Base-by-base conservation (phyloP, 92 coral and sea anemone species). In the Muricea muricata region DNA sequence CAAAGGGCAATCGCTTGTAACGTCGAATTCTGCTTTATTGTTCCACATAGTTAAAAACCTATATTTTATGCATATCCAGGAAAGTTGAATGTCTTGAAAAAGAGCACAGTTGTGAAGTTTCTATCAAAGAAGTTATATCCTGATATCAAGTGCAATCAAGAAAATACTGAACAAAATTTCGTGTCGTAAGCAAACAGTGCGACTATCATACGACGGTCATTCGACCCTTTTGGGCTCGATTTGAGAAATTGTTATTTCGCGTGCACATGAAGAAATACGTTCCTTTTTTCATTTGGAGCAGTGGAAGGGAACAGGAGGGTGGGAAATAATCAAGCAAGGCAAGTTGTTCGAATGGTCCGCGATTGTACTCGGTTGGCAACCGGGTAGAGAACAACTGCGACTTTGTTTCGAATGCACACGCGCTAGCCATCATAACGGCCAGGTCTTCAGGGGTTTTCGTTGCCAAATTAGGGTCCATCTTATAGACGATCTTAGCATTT, bases 171-270 rank as follows among this genome's bases (percentile, higher is more conserved):
- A n/a, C n/a, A n/a, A n/a, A n/a, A n/a, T n/a, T n/a, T n/a, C n/a
- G n/a, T n/a, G n/a, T n/a, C n/a, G n/a, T n/a, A n/a, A n/a, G n/a
- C n/a, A n/a, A n/a, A 5, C 12, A 2, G 8, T 5, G 50, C 15
- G 6, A 6, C 1, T 13, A 17, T 17, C 14, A 45, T 45, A 8
- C 61, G 17, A 94, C 73, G 11, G 89, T 78, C 34, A 94, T 88
- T 47, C 93, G 88, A 21, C 97, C 98, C 73, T 94, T 94, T 58
- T 94, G 98, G 73, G 97, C 90, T 34, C 98, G 93, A 52, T 94
- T 94, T 24, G 98, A 92, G 72, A 94, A 94, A 87, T 94, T 94
- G 61, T 94, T 94, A 54, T 94, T 94, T 5, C 98, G 90, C 6
- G 98, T 87, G 66, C 94, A 75, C 98, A 94, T 94, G 90, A 88